Conservation (phyloP, 2,797 vertebrate species). For the Glyptemys insculpta region DNA sequence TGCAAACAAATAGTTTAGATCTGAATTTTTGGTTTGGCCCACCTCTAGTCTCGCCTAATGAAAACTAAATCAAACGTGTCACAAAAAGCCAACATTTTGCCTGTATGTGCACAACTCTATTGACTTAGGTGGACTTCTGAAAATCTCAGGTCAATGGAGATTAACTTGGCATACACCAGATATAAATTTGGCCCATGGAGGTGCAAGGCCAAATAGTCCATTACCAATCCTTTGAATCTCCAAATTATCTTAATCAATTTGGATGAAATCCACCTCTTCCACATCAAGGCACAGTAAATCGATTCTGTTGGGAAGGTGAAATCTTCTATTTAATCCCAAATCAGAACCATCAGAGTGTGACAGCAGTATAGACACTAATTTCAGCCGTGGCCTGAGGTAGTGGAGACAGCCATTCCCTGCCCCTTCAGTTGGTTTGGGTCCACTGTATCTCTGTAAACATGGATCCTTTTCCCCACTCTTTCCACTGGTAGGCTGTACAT, state of each 20-base stretch:
- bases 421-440: background rate
- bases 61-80: background rate
- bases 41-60: background rate
- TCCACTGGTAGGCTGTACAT: background rate
- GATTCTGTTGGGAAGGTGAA: constrained; percentile 12
- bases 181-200: background rate
- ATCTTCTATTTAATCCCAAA: background rate
- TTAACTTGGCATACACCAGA: background rate
- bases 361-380: background rate
- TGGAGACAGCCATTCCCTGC: background rate
- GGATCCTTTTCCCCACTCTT: background rate
- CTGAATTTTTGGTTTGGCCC: background rate
- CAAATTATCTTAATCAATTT: background rate
- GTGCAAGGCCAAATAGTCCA: background rate
- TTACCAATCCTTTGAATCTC: background rate
- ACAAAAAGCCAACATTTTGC: background rate
- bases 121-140: background rate
- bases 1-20: background rate
- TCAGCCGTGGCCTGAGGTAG: background rate
- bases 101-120: background rate
- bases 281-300: constrained; percentile 1
- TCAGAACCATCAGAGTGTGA: no score
- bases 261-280: background rate
- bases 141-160: background rate
- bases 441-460: background rate